Base-by-base conservation (phyloP, 2,888 invertebrate species). In the Limulus polyphemus region DNA sequence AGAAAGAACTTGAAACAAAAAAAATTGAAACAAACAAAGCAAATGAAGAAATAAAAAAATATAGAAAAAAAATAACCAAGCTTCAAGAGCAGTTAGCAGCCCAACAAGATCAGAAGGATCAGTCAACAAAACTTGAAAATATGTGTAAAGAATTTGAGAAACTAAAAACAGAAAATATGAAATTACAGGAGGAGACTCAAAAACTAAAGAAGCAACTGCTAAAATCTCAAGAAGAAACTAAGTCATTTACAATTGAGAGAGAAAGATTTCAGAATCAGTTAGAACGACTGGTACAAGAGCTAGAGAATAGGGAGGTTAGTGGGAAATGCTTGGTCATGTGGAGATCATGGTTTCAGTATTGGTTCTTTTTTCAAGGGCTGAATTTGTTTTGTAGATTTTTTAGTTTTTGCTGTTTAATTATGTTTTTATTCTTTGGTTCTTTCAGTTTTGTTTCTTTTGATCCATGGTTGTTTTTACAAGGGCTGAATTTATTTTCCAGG, bases 271-370 rank as follows among this genome's bases (percentile, higher is more conserved):
- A 91, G 79, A 82, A 88, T 68, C 92, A 93, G 78, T 82, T 93
- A 73, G 92, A 93, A 80, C 87, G 91, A 85, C 83, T 93, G 72
- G 90, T 91, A 65, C 88, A 88, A 77, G 93, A 93, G 78, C 81
- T 93, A 78, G 90, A 93, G 77, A 87, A 87, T 81, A 88, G 87
- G 80, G 92, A 93, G 89, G 92, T 92, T 62, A 67, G 70, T 68
- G 2, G 17, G 47, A 32, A 32, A 54, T 49, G 13, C 47, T 51
- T 7, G 32, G 32, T 32, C 32, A 32, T 32, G 3, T 32, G 32
- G 32, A 32, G 32, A 32, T 32, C 32, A 32, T 32, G 32, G 32
- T 32, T 32, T 32, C 32, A 32, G 32, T 32, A 2, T 32, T 32
- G 32, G 32, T 32, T 32, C 5, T 5, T 32, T 32, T 32, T 32